Conservation (phyloP, 2,113 vertebrate genomes). For the Cercopithecus mona region DNA sequence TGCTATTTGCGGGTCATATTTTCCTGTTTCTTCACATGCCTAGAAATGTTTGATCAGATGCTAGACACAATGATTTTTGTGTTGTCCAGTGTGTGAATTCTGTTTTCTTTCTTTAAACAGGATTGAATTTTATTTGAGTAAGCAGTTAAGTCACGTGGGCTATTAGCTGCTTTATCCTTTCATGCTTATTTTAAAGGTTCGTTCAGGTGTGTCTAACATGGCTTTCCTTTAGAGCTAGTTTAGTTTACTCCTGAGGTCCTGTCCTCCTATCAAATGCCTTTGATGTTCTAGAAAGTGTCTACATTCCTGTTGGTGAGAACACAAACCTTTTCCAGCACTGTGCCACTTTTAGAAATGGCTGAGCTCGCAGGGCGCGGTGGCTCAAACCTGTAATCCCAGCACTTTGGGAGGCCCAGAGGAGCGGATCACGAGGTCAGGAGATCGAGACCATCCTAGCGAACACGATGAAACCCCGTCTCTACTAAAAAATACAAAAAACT, state of each 20-base stretch:
- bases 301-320: neutral
- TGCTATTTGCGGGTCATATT: neutral
- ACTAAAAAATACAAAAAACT: no score
- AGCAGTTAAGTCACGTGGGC: neutral
- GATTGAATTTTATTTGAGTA: neutral
- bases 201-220: neutral
- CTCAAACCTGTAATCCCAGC: no score
- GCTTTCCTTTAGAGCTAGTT: neutral
- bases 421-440: no score
- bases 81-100: neutral
- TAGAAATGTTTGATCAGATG: neutral
- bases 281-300: neutral
- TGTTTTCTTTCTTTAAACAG: neutral
- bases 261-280: neutral
- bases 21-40: neutral
- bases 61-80: neutral
- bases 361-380: neutral
- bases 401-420: no score
- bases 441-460: no score
- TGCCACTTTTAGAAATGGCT: neutral
- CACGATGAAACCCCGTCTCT: no score
- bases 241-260: neutral
- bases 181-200: neutral
- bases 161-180: neutral
- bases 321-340: neutral